Conservation (phyloP, 2,113 vertebrate genomes). For the Otus sunia region DNA sequence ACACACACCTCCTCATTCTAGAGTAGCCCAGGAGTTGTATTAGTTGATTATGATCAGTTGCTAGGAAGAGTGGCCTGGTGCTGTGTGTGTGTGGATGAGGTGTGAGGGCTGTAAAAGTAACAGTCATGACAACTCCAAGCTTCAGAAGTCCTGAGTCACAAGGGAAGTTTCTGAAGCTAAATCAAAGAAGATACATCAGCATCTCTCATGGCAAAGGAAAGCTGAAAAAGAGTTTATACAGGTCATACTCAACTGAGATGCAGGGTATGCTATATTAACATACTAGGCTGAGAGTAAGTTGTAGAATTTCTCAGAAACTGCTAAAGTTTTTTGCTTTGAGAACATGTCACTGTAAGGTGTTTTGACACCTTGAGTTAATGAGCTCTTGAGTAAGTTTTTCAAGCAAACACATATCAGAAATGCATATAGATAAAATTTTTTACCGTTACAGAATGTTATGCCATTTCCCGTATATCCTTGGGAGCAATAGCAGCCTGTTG, state of each 20-base stretch:
- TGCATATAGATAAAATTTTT: background rate
- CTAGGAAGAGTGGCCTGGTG: background rate
- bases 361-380: background rate
- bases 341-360: background rate
- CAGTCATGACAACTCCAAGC: background rate
- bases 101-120: background rate
- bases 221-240: background rate
- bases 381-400: background rate
- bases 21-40: background rate
- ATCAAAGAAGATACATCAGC: background rate
- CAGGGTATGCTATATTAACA: background rate
- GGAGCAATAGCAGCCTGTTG: conserved; percentile 74
- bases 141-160: background rate
- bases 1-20: background rate
- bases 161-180: background rate
- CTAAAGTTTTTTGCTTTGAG: background rate
- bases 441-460: conserved; percentile 73
- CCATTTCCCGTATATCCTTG: conserved; percentile 78
- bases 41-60: background rate
- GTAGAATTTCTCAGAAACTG: background rate
- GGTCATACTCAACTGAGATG: background rate
- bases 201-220: background rate
- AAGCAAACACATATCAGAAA: background rate
- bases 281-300: background rate
- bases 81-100: background rate